These are phyloP conservation scores for Peromyscus attwateri DNA, from an alignment of 2,797 vertebrate species.

Conservation along the genomic window DNA sequence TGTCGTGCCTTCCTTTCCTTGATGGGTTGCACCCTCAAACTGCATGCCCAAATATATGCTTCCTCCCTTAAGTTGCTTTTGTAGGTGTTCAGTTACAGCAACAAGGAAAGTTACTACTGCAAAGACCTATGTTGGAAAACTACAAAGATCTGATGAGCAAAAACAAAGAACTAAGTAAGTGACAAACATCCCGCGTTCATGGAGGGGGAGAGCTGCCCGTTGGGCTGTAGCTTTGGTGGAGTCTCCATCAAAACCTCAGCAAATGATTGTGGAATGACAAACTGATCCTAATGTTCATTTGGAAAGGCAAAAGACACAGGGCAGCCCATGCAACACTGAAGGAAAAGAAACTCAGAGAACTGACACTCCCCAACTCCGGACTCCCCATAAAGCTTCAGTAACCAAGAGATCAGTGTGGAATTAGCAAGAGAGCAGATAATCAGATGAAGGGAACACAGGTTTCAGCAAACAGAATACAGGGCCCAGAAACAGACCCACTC, in stretches of 20 bases:
- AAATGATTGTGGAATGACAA: not conserved
- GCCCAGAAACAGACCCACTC: not conserved
- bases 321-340: not conserved
- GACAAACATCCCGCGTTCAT: not conserved
- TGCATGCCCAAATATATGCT: not conserved
- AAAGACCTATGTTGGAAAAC: not conserved
- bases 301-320: not conserved
- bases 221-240: not conserved
- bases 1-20: not conserved
- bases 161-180: not conserved
- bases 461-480: not conserved
- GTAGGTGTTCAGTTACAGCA: not conserved
- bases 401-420: not conserved
- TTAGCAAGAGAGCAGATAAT: not conserved
- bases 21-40: too few relatives aligned
- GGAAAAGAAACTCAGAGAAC: not conserved
- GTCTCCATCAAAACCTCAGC: not conserved
- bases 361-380: not conserved
- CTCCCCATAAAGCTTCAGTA: not conserved
- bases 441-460: not conserved
- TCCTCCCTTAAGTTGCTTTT: not conserved
- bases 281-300: not conserved
- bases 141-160: constrained; percentile 13
- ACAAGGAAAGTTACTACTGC: not conserved
- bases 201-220: not conserved